These are phyloP conservation scores for Drosophila gaucha DNA, from an alignment of 2,888 invertebrate genomes.

Conservation along the genomic window DNA sequence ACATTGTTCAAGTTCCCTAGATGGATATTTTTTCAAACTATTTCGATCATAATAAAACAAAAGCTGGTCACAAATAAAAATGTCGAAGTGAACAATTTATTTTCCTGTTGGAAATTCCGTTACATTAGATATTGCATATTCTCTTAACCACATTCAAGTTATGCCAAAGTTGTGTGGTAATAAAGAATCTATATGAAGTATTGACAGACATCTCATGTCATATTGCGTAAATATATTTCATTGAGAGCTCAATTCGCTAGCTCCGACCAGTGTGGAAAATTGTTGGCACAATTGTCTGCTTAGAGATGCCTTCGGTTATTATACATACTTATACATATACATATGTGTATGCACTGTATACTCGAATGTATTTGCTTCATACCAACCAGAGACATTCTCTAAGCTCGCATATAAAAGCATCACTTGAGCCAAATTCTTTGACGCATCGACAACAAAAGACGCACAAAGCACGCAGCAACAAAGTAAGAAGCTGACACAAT, in stretches of 20 bases:
- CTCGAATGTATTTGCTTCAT: background rate
- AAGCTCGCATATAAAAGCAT: slow-evolving; percentile 31
- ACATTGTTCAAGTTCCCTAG: no score
- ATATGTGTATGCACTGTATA: background rate
- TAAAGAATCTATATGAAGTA: background rate
- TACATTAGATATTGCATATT: no score
- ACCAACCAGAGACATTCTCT: background rate
- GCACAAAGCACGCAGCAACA: slow-evolving; percentile 40
- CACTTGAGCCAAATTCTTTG: slow-evolving; percentile 77
- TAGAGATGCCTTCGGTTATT: background rate
- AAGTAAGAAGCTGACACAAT: slow-evolving; percentile 63
- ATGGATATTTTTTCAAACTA: no score
- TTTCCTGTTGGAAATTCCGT: no score
- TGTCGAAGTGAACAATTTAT: no score
- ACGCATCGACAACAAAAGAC: slow-evolving; percentile 68
- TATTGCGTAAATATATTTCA: background rate
- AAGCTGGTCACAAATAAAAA: no score
- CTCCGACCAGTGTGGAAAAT: background rate
- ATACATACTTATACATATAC: background rate
- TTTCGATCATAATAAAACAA: no score
- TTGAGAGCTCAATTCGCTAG: background rate
- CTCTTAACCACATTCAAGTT: background rate
- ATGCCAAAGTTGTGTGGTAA: no score
- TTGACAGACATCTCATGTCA: background rate
- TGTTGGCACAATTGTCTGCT: background rate